These are phyloP conservation scores for Scaptomyza cyrtandrae DNA, from an alignment of 2,888 invertebrate species.

Conservation along the genomic window DNA sequence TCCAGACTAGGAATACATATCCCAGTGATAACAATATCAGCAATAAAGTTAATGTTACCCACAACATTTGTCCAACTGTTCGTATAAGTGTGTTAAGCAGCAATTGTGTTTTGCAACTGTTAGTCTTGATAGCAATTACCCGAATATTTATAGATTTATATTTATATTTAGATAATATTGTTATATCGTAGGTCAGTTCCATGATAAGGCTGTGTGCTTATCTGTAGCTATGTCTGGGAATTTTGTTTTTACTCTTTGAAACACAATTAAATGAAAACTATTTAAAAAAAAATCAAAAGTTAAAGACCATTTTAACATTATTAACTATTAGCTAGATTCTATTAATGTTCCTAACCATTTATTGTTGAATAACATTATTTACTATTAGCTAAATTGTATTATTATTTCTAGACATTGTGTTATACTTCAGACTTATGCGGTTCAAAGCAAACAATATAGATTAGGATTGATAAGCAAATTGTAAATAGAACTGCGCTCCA, in stretches of 20 bases:
- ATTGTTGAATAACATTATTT: too few relatives aligned
- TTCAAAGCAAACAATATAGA: not conserved
- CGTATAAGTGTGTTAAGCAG: not conserved
- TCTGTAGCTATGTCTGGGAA: not conserved
- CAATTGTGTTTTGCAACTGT: not conserved
- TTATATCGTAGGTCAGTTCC: conserved; percentile 5
- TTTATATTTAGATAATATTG: not conserved
- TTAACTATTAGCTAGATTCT: too few relatives aligned
- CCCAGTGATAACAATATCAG: conserved; percentile 17
- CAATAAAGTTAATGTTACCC: conserved; percentile 8
- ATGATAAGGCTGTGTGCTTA: not conserved
- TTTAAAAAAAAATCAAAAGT: too few relatives aligned
- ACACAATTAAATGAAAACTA: too few relatives aligned
- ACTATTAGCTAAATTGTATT: too few relatives aligned
- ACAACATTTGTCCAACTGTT: not conserved
- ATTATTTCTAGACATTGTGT: not conserved
- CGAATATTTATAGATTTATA: not conserved
- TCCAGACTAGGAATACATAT: conserved; percentile 76
- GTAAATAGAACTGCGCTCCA: not conserved
- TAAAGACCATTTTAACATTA: too few relatives aligned
- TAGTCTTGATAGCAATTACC: not conserved
- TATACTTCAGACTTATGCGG: not conserved
- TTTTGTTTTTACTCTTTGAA: too few relatives aligned
- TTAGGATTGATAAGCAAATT: not conserved
- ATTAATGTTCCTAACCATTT: too few relatives aligned